Evolutionary conservation across 2,113 vertebrate genomes (phyloP).

Genomic region (Eulacestoma nigropectus): DNA sequence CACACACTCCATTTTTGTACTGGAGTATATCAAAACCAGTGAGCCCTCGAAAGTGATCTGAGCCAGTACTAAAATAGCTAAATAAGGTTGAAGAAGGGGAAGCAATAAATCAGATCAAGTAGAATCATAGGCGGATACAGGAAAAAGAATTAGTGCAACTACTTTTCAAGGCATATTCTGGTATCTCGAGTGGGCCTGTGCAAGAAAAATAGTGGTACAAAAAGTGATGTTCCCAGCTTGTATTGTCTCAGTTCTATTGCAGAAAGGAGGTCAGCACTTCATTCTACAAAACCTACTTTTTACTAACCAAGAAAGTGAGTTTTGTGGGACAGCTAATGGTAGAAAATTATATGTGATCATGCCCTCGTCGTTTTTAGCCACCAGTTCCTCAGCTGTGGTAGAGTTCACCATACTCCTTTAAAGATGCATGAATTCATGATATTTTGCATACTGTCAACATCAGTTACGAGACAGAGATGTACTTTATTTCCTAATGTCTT

Average conservation of each 20-base stretch:
- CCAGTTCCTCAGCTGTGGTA: neutral
- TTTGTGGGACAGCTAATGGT: neutral
- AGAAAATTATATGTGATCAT: neutral
- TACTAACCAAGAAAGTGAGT: neutral
- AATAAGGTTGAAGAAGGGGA: neutral
- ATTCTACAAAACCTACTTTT: neutral
- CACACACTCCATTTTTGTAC: neutral
- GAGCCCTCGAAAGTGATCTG: neutral
- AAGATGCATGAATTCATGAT: neutral
- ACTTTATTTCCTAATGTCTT: neutral
- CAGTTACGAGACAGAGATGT: neutral
- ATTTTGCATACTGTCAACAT: neutral
- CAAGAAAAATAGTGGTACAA: neutral
- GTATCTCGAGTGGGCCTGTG: neutral
- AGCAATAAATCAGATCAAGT: neutral
- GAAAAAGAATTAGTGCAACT: neutral
- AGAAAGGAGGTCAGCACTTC: neutral
- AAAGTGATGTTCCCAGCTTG: neutral
- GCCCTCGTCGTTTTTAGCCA: neutral
- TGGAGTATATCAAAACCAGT: neutral
- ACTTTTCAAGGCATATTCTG: neutral
- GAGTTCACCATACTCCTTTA: neutral
- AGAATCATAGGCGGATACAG: neutral
- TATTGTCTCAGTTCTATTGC: neutral
- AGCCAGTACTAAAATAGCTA: neutral